Evolutionary conservation across 2,888 invertebrate genomes (phyloP), one percentile per base, ranked within the genome.

Genomic region (Dermolepida albohirtum): DNA sequence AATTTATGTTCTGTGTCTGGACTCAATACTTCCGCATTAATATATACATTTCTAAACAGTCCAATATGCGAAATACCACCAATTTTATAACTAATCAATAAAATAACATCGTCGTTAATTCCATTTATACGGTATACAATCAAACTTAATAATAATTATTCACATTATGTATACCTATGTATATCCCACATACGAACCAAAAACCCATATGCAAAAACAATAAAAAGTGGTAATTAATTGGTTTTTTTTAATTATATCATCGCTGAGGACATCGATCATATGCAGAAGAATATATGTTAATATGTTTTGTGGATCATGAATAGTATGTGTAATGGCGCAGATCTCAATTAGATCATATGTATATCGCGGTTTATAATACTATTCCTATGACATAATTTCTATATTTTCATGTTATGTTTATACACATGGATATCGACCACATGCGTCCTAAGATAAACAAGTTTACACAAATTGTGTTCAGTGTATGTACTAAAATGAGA

Each of bases 331-430:
- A 47, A 49, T 43, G 39, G 47, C 47, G 59, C 59, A 62, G 47
- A 47, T 17, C 47, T 47, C 11, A 34, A 34, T 62, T 62, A 62
- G 59, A 62, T 62, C 59, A 62, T 62, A 47, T 49, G n/a, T n/a
- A n/a, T n/a, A 34, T 62, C 47, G 59, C 59, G 47, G 59, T 62
- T 64, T 64, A 52, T 64, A 54, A 54, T 64, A 52, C 34, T 54
- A 29, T 54, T 44, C 8, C 50, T 50, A 40, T 66, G 66, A 66
- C 66, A 66, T 66, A 66, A 66, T 51, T 62, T 63, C 67, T 67
- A 63, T 52, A 63, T 54, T 63, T 63, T 67, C 62, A 49, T 39
- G 34, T 63, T 54, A 27, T 68, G 64, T 68, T 68, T 68, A 64
- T 64, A 67, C 62, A 49, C 10, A 34, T 34, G 34, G 34, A 34